Evolutionary conservation across 2,888 invertebrate genomes (phyloP), one percentile per base, ranked within the genome.

Genomic region (Apocheima hispidaria): DNA sequence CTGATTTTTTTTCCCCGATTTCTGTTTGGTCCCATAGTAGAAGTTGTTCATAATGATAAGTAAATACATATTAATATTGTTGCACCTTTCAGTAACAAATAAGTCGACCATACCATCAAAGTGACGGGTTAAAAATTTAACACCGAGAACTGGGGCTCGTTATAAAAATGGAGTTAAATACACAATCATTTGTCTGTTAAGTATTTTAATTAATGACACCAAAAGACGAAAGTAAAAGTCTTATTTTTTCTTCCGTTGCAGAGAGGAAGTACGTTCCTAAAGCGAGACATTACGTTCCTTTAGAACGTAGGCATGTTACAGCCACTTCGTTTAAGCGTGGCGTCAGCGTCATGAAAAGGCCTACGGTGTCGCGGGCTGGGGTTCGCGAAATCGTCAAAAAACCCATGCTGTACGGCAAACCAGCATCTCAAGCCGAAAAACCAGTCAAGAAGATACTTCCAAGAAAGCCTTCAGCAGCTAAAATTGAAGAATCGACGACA

Each of bases 171-270:
- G n/a, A n/a, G n/a, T n/a, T n/a, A n/a, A n/a, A 12, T 30, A 12
- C 30, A 30, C 26, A 26, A n/a, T n/a, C 3, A 33, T 33, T 33
- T 12, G 33, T 33, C 3, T n/a, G 2, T 12, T 4, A 3, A 33
- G 33, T 33, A 10, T 33, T 33, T 0, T 2, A 35, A 7, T 7
- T 0, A 18, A 18, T 2, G n/a, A 18, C 10, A 18, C 2, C 9
- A 9, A 38, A n/a, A 38, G 18, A 1, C 6, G 18, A 38, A 2
- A 38, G 2, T 38, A 18, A 38, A 18, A 4, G 20, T 38, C 0
- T 4, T 10, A 18, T 9, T 3, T 18, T 18, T 38, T n/a, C 18
- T 18, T 38, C 38, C 33, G 28, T 56, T 56, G 21, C 55, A 56
- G 55, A 14, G 7, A 48, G 16, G 6, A 55, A 38, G 9, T 40